Percentiles rank a stretch among this genome's conserved stretches.
These are phyloP conservation scores for Catajapyx aquilonaris DNA, from an alignment of 1,140 invertebrate genomes.

Conservation along the genomic window DNA sequence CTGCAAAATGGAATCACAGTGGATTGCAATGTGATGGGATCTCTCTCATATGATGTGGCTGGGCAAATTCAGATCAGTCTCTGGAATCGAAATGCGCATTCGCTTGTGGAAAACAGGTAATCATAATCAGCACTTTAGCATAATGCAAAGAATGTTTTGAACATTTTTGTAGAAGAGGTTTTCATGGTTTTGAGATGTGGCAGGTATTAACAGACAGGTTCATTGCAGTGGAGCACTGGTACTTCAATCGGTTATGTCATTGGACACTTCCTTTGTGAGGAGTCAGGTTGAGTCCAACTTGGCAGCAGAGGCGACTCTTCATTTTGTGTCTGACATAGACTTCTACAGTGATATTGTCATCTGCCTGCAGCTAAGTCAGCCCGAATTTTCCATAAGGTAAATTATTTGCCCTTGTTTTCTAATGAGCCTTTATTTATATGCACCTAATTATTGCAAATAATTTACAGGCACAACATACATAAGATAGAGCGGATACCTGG, in stretches of 20 bases:
- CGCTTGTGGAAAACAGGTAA: slow-evolving; percentile 52
- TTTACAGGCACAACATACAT: slow-evolving; percentile 35
- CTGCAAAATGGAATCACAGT: slow-evolving; percentile 51
- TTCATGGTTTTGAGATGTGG: slow-evolving; percentile 1
- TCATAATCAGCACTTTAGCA: slow-evolving; percentile 11
- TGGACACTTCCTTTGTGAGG: slow-evolving; percentile 43
- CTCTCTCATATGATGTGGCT: slow-evolving; percentile 58
- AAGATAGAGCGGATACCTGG: slow-evolving; percentile 45
- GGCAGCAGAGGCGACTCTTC: slow-evolving; percentile 44
- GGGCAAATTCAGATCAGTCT: slow-evolving; percentile 65
- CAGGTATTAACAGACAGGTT: no score
- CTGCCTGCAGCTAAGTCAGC: slow-evolving; percentile 58
- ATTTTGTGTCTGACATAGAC: slow-evolving; percentile 53
- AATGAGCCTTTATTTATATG: not conserved
- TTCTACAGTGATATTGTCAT: slow-evolving; percentile 54
- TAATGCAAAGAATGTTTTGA: slow-evolving; percentile 1
- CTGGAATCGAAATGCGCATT: slow-evolving; percentile 70
- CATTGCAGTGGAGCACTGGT: slow-evolving; percentile 45
- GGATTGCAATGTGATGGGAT: slow-evolving; percentile 43
- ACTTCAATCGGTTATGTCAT: slow-evolving; percentile 37
- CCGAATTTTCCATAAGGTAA: slow-evolving; percentile 40
- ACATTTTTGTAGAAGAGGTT: slow-evolving; percentile 1
- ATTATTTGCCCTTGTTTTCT: slow-evolving; percentile 3
- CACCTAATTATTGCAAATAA: slow-evolving; percentile 7
- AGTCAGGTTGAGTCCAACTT: slow-evolving; percentile 46